Evolutionary conservation across 2,888 invertebrate species (phyloP).

Genomic region (Nomada ferruginata): DNA sequence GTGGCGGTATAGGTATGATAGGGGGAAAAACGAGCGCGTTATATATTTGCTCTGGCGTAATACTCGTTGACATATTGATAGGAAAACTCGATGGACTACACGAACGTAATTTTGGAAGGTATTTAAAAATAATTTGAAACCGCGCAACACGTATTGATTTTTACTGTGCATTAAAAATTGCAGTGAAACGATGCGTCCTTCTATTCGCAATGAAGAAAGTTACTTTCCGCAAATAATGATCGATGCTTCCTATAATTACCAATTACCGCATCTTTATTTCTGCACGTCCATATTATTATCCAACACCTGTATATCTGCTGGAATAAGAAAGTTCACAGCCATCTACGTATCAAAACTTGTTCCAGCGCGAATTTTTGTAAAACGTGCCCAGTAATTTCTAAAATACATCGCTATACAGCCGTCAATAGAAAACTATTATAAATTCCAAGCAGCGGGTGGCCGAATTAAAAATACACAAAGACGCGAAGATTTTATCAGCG

Average conservation of each 20-base stretch:
- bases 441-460: too few species aligned
- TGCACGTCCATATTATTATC: not conserved
- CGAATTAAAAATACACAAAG: too few species aligned
- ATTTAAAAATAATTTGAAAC: not conserved
- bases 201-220: too few species aligned
- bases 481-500: too few species aligned
- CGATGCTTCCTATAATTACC: not conserved
- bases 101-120: not conserved
- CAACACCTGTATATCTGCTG: not conserved
- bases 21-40: not conserved
- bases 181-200: too few species aligned
- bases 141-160: too few species aligned
- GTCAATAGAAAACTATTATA: too few species aligned
- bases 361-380: too few species aligned
- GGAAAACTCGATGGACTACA: not conserved
- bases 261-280: not conserved
- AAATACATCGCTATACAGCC: too few species aligned
- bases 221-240: not conserved
- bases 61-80: not conserved
- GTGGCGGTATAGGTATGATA: not conserved
- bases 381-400: too few species aligned
- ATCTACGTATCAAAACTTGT: too few species aligned
- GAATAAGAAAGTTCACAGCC: not conserved
- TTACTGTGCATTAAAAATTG: too few species aligned
- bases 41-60: conserved; percentile 22